Conservation (phyloP, 1,140 invertebrate species). For the Cydia amplana region DNA sequence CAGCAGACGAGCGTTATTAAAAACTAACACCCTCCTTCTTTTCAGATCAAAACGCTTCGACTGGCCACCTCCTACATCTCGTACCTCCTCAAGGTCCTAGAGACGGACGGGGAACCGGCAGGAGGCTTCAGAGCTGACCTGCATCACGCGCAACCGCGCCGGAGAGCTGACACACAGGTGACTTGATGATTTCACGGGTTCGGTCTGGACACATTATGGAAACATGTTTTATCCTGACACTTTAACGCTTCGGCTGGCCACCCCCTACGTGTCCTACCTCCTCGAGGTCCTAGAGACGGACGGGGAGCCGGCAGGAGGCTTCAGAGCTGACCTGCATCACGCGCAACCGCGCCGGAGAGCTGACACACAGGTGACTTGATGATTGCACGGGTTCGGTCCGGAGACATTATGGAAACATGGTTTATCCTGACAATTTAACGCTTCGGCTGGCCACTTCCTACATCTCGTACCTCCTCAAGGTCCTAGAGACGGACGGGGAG, state of each 20-base stretch:
- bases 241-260: conserved; percentile 54
- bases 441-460: conserved; percentile 84
- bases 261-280: conserved; percentile 95
- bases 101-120: conserved; percentile 86
- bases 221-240: too few species aligned
- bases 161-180: conserved; percentile 49
- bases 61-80: conserved; percentile 95
- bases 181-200: background rate
- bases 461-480: conserved; percentile 92
- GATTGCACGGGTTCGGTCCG: too few species aligned
- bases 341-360: conserved; percentile 57
- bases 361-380: conserved; percentile 45
- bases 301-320: conserved; percentile 85
- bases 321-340: conserved; percentile 85
- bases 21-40: conserved; percentile 33
- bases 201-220: background rate
- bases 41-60: conserved; percentile 92
- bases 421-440: too few species aligned
- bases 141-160: conserved; percentile 75
- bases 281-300: conserved; percentile 89
- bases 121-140: conserved; percentile 88
- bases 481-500: conserved; percentile 86
- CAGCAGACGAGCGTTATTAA: too few species aligned
- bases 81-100: conserved; percentile 90
- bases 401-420: background rate